A percentile compares a stretch with the other conserved stretches of the same genome.
phyloP scores from a whole-genome alignment of 2,113 vertebrate genomes.

The Capreolus pygargus region DNA sequence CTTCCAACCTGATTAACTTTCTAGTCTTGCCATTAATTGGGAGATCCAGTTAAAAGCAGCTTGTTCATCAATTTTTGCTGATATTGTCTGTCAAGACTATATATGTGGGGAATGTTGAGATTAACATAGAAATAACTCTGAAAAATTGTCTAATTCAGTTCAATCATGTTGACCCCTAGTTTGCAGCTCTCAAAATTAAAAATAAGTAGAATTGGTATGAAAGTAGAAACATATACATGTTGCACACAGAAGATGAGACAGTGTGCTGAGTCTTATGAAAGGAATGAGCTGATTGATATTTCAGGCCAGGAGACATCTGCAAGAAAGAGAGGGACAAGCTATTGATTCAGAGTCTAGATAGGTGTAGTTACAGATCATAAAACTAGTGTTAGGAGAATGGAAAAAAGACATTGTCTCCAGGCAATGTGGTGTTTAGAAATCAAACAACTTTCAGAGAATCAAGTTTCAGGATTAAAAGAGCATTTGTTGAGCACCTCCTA shows the following conservation, averaged over 20 bases:
- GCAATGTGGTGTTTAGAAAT: background rate
- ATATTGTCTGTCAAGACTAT: background rate
- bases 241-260: background rate
- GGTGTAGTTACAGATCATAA: background rate
- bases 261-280: background rate
- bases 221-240: background rate
- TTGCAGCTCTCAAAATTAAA: background rate
- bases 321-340: background rate
- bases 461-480: background rate
- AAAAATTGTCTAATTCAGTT: background rate
- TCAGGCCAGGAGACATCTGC: background rate
- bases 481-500: background rate
- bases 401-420: background rate
- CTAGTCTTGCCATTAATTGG: background rate
- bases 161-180: background rate
- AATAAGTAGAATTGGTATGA: background rate
- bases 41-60: background rate
- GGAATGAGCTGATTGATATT: background rate
- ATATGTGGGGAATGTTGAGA: background rate
- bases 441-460: background rate
- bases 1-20: background rate
- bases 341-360: background rate
- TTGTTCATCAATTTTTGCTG: background rate
- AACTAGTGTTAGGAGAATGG: background rate
- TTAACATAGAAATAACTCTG: slow-evolving; percentile 5